Evolutionary conservation across 2,113 vertebrate genomes (phyloP), one percentile per base, ranked within the genome.

Genomic region (Meriones unguiculatus): DNA sequence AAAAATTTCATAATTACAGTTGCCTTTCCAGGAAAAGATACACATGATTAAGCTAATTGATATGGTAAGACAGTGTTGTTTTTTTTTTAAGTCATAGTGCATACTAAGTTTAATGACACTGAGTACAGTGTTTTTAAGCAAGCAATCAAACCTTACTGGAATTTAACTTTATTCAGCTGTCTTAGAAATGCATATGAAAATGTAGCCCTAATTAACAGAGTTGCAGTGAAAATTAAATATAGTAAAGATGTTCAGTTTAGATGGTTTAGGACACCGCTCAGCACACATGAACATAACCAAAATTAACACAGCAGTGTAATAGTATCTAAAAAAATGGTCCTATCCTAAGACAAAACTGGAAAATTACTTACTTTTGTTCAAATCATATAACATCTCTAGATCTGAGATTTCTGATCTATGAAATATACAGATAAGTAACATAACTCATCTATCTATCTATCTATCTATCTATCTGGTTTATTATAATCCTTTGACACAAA

Each of bases 1-100:
- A 57, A 95, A 90, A 82, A 89, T 35, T 78, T 30, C 62, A 97
- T 67, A 90, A 80, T 85, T n/a, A 85, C 7, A 72, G 11, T 87
- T 95, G 87, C 24, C 38, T 82, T 93, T 14, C 20, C 15, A 78
- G 25, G 30, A 94, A 75, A 28, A 62, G 28, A 59, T 32, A 52
- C 72, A 78, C 7, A 94, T 80, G n/a, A 80, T 80, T 80, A 70
- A 92, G 50, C 75, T 24, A 12, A 93, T 90, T 30, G 24, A 13
- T 8, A 12, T 4, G 18, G n/a, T 28, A 64, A 85, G 89, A 90
- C 0, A 59, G 10, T 62, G 5, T 20, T 82, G 41, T 41, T 41
- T 41, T 41, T 2, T 41, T 72, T 90, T 73, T 20, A 69, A 67
- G 65, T 9, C 75, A 57, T 5, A 92, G 52, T 17, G 10, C 32